A percentile compares a stretch with the other conserved stretches of the same genome.
Evolutionary conservation across 64 coral and sea anemone genomes (phyloP).

Genomic region (Orbicella faveolata): DNA sequence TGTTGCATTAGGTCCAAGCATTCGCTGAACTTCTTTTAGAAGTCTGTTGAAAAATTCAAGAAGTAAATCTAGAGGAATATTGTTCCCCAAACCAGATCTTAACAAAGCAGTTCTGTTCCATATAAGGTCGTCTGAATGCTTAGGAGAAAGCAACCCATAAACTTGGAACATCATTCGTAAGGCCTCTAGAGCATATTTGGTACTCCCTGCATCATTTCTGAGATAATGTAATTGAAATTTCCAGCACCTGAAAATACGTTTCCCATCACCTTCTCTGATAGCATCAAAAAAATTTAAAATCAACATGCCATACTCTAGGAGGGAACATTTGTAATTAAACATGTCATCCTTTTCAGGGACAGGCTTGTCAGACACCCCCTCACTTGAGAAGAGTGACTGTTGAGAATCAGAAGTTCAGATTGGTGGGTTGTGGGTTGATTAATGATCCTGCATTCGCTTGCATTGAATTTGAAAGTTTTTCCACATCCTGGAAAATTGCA

Average conservation of each 20-base stretch:
- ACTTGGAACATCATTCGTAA: constrained; percentile 62
- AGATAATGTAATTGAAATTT: constrained; percentile 65
- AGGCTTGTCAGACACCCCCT: background rate
- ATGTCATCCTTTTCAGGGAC: constrained; percentile 67
- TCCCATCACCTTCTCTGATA: constrained; percentile 74
- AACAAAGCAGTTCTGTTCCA: constrained; percentile 68
- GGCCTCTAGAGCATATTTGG: constrained; percentile 63
- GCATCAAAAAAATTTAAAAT: constrained; percentile 80
- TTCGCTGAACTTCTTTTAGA: constrained; percentile 55
- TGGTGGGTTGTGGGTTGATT: constrained; percentile 51
- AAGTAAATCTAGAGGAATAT: constrained; percentile 77
- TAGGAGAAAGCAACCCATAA: constrained; percentile 59
- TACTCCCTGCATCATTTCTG: constrained; percentile 44
- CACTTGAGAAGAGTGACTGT: background rate
- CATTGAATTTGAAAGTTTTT: constrained; percentile 62
- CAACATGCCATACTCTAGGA: constrained; percentile 76
- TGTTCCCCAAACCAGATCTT: constrained; percentile 53
- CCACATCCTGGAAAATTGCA: constrained; percentile 64
- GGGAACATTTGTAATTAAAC: constrained; percentile 71
- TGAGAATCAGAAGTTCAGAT: constrained; percentile 1
- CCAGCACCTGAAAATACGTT: constrained; percentile 65
- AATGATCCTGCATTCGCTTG: constrained; percentile 54
- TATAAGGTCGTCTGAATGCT: constrained; percentile 54
- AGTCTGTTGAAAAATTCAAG: constrained; percentile 65
- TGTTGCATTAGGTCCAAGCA: constrained; percentile 74